Evolutionary conservation across 2,888 invertebrate genomes (phyloP).

Genomic region (Beris chalybata): DNA sequence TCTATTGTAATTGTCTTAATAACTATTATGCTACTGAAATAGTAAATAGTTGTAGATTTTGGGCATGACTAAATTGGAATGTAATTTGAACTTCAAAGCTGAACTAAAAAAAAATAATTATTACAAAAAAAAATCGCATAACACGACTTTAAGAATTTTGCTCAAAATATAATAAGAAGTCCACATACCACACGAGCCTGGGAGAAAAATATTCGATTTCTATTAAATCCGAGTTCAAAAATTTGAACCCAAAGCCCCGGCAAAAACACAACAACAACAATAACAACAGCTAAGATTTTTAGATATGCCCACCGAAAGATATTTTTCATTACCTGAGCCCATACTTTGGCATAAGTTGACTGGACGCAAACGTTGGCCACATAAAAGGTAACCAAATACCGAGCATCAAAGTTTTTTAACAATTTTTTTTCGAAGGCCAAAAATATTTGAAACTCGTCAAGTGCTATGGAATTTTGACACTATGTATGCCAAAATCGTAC

Average conservation of each 20-base stretch:
- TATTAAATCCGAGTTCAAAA: constrained; percentile 16
- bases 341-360: too few relatives aligned
- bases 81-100: too few relatives aligned
- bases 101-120: too few relatives aligned
- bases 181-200: background rate
- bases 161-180: too few relatives aligned
- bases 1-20: too few relatives aligned
- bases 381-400: constrained; percentile 18
- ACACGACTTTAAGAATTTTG: too few relatives aligned
- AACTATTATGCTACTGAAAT: too few relatives aligned
- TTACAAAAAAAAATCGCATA: too few relatives aligned
- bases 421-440: constrained; percentile 11
- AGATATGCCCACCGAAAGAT: background rate
- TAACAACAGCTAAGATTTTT: constrained; percentile 8
- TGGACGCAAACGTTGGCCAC: too few relatives aligned
- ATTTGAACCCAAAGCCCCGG: constrained; percentile 6
- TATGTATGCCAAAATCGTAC: constrained; percentile 5
- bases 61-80: too few relatives aligned
- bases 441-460: constrained; percentile 8
- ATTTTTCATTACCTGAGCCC: constrained; percentile 1
- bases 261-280: background rate
- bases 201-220: constrained; percentile 15
- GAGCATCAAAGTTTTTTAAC: background rate
- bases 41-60: too few relatives aligned
- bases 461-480: constrained; percentile 20